Conservation (phyloP, 2,888 invertebrate genomes). For the Acrocyrtus sp. region DNA sequence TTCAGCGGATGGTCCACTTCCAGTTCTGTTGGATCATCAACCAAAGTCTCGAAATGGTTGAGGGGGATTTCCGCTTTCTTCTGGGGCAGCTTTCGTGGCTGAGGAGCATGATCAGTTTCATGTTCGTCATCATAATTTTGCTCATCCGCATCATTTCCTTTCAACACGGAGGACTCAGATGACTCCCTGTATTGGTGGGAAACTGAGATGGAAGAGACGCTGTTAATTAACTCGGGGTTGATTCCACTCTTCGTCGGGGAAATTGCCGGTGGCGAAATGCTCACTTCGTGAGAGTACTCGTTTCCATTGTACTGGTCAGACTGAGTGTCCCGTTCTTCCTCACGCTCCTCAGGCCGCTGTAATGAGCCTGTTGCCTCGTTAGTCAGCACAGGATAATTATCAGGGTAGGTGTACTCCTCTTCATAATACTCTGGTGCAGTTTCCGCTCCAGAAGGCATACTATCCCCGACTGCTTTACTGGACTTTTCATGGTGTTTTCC, state of each 20-base stretch:
- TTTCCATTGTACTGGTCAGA: conserved; percentile 29
- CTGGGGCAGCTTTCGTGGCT: conserved; percentile 38
- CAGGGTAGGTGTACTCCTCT: conserved; percentile 62
- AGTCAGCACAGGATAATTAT: conserved; percentile 62
- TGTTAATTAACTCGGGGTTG: too few relatives aligned
- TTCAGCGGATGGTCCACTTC: conserved; percentile 37
- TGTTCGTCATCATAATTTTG: conserved; percentile 34
- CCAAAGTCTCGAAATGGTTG: conserved; percentile 51
- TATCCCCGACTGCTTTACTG: conserved; percentile 56
- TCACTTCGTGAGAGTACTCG: conserved; percentile 47
- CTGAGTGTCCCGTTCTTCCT: conserved; percentile 11
- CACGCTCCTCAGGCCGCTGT: conserved; percentile 1
- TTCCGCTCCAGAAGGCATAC: conserved; percentile 51
- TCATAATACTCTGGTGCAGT: conserved; percentile 64
- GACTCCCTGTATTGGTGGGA: conserved; percentile 15
- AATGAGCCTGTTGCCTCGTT: conserved; percentile 61
- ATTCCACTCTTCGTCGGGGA: conserved; percentile 32
- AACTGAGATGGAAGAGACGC: not conserved
- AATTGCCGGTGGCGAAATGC: conserved; percentile 28
- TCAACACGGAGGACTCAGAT: conserved; percentile 15
- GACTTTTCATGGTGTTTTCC: conserved; percentile 68
- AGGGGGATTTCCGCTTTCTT: conserved; percentile 49
- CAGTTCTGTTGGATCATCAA: conserved; percentile 48
- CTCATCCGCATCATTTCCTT: conserved; percentile 21
- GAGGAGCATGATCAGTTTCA: conserved; percentile 29